Evolutionary conservation across 2,113 vertebrate genomes (phyloP).

Genomic region (Ariopsis seemanni): DNA sequence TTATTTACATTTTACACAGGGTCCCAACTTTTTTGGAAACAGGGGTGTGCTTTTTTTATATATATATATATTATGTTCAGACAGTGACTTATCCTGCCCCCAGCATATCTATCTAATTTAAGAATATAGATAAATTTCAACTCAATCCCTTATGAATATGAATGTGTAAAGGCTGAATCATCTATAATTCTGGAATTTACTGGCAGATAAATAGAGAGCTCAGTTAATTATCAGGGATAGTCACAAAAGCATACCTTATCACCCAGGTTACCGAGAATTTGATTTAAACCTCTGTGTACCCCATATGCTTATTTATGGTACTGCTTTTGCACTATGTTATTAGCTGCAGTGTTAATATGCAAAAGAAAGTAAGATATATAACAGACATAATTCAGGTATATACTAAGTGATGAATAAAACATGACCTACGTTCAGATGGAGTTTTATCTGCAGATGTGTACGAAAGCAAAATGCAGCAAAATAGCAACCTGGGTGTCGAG

Average conservation of each 20-base stretch:
- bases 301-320: not conserved
- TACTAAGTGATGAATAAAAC: not conserved
- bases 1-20: too few relatives aligned
- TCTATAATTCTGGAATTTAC: not conserved
- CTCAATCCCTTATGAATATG: too few relatives aligned
- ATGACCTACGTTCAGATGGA: slow-evolving; percentile 36
- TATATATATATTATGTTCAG: too few relatives aligned
- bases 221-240: not conserved
- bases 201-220: not conserved
- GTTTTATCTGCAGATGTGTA: slow-evolving; percentile 6
- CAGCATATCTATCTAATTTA: too few relatives aligned
- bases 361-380: not conserved
- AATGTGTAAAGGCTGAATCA: slow-evolving; percentile 12
- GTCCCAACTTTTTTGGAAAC: too few relatives aligned
- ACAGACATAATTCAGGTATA: not conserved
- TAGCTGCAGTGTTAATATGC: not conserved
- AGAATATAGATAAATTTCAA: too few relatives aligned
- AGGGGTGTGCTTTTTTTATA: too few relatives aligned
- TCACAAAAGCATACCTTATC: not conserved
- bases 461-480: slow-evolving; percentile 27
- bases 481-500: not conserved
- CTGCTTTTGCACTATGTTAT: not conserved
- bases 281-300: not conserved
- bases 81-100: too few relatives aligned
- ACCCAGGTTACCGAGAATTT: not conserved